Base-by-base conservation (phyloP, 2,888 invertebrate genomes). In the Rhyacophila evoluta region DNA sequence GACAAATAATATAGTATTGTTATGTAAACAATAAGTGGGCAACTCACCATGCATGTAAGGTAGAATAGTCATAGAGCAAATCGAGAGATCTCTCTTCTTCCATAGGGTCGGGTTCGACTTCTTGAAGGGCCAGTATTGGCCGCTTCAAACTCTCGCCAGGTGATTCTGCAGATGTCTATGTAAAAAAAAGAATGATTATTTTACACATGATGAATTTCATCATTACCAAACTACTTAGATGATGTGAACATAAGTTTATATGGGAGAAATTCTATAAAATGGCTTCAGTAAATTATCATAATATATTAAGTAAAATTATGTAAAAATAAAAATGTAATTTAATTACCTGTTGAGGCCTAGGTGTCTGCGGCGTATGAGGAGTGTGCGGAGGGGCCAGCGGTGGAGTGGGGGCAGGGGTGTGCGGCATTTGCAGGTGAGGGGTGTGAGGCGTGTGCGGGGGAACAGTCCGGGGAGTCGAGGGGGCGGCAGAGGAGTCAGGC, bases 31-130 rank as follows among this genome's bases (percentile, higher is more conserved):
- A n/a, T n/a, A n/a, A 68, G n/a, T 28, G 67, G 5, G 8, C 6
- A 39, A 89, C 92, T 91, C 85, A 95, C 97, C 97, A 97, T 67
- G 94, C 94, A 85, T 95, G 92, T 83, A 95, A 91, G 84, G 94
- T 93, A 83, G 95, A 92, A 89, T 97, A 97, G 88, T 98, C 97
- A 87, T 98, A 98, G 19, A 98, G 91, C 88, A 95, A 92, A 83
- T 95, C 94, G 83, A 95, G 91, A 77, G 93, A 92, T 84, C 93
- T 93, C 85, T 94, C 95, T 85, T 97, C 96, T 84, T 96, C 96
- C 28, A 94, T 92, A 75, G 95, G 91, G 84, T 94, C 93, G 79
- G 92, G 92, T 84, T 97, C 95, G 83, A 94, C 93, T 84, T 95
- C 95, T 84, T 94, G 93, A 72, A 93, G 92, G 74, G 92, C 93